Conservation (phyloP, 2,797 vertebrate genomes). For the Rhynchotus rufescens region DNA sequence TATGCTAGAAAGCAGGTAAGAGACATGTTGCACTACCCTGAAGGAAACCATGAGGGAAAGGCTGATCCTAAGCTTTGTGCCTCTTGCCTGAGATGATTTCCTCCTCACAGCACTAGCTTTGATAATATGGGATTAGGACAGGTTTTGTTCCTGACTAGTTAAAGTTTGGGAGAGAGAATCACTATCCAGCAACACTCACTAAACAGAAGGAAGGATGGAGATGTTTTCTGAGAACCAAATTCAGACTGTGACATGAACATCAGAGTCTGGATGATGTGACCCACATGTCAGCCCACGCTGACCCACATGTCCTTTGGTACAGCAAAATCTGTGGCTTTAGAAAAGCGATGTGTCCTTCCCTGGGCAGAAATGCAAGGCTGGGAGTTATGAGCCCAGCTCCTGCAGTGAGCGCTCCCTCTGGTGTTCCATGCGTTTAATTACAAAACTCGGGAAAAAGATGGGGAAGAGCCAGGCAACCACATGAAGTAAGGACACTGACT, state of each 20-base stretch:
- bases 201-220: neutral
- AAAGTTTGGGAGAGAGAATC: neutral
- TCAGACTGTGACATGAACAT: neutral
- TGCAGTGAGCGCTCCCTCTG: neutral
- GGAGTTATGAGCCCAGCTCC: neutral
- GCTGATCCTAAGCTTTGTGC: accelerated
- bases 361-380: neutral
- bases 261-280: neutral
- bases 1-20: slow-evolving; percentile 85
- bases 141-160: neutral
- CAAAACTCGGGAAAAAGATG: neutral
- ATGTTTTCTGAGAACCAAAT: neutral
- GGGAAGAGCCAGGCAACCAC: neutral
- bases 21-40: neutral
- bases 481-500: neutral
- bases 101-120: neutral
- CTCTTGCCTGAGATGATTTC: neutral
- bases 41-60: neutral
- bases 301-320: neutral
- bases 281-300: neutral
- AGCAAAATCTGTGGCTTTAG: neutral
- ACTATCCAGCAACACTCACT: neutral
- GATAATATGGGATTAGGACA: neutral
- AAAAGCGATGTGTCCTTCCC: neutral
- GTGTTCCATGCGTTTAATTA: neutral